These are phyloP conservation scores for Dipodomys ordii DNA, from an alignment of 2,113 vertebrate genomes.

Conservation along the genomic window DNA sequence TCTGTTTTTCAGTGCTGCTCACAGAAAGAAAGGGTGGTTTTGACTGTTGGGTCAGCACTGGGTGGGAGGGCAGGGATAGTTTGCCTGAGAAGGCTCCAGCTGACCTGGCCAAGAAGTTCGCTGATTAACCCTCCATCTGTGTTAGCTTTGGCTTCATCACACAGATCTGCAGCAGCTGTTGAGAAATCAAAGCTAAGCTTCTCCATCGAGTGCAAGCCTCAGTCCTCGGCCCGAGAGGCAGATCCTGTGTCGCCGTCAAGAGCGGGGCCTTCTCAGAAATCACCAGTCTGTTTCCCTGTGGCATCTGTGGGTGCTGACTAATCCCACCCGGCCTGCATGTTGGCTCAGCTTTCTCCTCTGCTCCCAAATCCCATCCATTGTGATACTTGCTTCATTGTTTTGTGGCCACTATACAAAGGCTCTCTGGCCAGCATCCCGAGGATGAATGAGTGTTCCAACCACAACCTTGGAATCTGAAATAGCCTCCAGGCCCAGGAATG, in stretches of 20 bases:
- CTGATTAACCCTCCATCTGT: constrained; percentile 86
- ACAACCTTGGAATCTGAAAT: constrained; percentile 49
- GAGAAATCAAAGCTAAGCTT: constrained; percentile 83
- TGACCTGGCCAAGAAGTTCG: constrained; percentile 67
- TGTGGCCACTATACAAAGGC: background rate
- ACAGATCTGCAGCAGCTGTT: constrained; percentile 87
- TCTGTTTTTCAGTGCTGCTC: constrained; percentile 19
- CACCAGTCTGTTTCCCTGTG: constrained; percentile 75
- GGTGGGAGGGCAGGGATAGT: background rate
- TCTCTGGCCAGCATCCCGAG: constrained; percentile 58
- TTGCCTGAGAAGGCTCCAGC: constrained; percentile 64
- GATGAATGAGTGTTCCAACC: constrained; percentile 18
- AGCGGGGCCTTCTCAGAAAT: constrained; percentile 82
- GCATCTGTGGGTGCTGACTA: constrained; percentile 48
- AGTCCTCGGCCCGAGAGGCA: constrained; percentile 69
- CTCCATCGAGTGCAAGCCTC: constrained; percentile 82
- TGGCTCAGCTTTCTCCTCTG: background rate
- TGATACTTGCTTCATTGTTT: constrained; percentile 23
- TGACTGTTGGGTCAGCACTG: background rate
- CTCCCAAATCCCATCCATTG: background rate
- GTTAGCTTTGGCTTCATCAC: constrained; percentile 87
- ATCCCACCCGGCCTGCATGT: background rate
- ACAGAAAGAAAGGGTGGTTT: constrained; percentile 2
- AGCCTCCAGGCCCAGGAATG: background rate
- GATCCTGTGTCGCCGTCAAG: constrained; percentile 78